Conservation (phyloP, 2,797 vertebrate genomes). For the Falco berigora region DNA sequence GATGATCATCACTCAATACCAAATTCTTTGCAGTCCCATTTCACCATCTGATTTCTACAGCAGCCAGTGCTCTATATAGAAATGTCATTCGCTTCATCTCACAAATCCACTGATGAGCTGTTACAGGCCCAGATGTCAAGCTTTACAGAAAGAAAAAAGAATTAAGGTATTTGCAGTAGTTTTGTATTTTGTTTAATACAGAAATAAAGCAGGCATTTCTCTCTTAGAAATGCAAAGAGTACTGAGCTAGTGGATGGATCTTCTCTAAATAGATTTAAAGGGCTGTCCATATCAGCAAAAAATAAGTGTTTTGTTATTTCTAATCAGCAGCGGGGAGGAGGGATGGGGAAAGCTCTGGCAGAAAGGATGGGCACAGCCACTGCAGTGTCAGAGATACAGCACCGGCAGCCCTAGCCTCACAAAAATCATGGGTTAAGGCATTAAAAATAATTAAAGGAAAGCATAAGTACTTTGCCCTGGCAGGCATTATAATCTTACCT, state of each 20-base stretch:
- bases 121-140: conserved; percentile 55
- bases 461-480: background rate
- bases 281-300: background rate
- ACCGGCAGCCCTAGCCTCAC: background rate
- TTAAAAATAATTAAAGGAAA: background rate
- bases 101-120: conserved; percentile 55
- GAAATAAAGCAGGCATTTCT: background rate
- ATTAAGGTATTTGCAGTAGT: background rate
- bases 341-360: background rate
- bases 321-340: background rate
- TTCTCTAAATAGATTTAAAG: background rate
- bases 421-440: background rate
- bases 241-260: background rate
- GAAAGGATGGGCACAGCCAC: background rate
- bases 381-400: too few species aligned
- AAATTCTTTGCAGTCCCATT: conserved; percentile 30
- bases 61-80: conserved; percentile 40
- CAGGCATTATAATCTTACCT: background rate
- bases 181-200: background rate
- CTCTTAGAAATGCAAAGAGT: background rate
- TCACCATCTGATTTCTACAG: conserved; percentile 51
- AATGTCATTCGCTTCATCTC: conserved; percentile 49
- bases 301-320: background rate
- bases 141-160: background rate
- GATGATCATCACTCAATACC: conserved; percentile 28